A percentile compares a stretch with the other conserved stretches of the same genome.
phyloP scores from a whole-genome alignment of 2,888 invertebrate genomes.

The Melanchra persicariae region DNA sequence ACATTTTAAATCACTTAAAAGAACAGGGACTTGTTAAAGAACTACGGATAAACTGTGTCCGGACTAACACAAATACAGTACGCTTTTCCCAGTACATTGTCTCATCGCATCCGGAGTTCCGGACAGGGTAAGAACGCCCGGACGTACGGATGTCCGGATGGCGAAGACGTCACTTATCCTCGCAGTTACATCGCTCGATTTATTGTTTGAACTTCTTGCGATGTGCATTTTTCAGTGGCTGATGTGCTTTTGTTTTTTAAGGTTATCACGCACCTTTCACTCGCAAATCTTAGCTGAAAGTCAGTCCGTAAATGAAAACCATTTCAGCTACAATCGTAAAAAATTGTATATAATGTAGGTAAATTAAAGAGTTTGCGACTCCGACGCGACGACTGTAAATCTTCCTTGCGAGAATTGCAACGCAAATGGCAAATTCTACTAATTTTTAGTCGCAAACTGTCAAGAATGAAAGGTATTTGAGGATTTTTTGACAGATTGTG shows the following conservation, averaged over 20 bases:
- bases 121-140: constrained; percentile 59
- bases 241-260: constrained; percentile 18
- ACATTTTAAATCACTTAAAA: constrained; percentile 67
- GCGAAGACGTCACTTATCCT: constrained; percentile 63
- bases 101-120: constrained; percentile 58
- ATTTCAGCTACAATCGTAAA: no score
- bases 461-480: no score
- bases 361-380: no score
- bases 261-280: background rate
- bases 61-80: constrained; percentile 63
- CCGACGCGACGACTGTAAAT: no score
- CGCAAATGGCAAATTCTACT: no score
- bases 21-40: constrained; percentile 56
- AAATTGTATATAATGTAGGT: no score
- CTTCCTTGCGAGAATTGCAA: no score
- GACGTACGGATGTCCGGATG: constrained; percentile 53
- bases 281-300: no score
- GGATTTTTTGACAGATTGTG: no score
- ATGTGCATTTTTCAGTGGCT: constrained; percentile 19
- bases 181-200: constrained; percentile 52
- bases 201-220: constrained; percentile 61
- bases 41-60: constrained; percentile 60
- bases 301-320: no score
- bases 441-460: no score
- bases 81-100: constrained; percentile 66